These are phyloP conservation scores for Morus bassanus DNA, from an alignment of 2,797 vertebrate genomes.

Conservation along the genomic window DNA sequence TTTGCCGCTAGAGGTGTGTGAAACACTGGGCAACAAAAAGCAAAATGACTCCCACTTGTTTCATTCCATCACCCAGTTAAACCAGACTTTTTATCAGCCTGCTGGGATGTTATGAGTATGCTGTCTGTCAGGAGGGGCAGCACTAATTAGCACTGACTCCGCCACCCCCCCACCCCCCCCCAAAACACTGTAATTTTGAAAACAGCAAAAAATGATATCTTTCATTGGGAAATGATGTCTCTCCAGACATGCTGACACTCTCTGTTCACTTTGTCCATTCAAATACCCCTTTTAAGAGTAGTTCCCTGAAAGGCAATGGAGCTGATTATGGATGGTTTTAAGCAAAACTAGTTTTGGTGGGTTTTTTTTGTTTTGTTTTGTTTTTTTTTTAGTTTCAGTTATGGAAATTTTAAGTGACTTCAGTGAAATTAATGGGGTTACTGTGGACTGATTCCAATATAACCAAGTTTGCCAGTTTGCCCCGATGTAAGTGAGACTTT, in stretches of 20 bases:
- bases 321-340: background rate
- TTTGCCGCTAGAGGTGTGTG: conserved; percentile 62
- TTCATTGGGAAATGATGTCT: background rate
- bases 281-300: background rate
- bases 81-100: background rate
- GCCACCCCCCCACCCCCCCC: background rate
- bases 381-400: background rate
- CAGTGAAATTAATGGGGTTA: background rate
- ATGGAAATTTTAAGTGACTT: background rate
- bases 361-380: background rate
- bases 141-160: background rate
- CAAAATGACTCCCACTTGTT: conserved; percentile 2
- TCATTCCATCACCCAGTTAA: conserved; percentile 25
- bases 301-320: background rate
- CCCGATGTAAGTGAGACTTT: background rate
- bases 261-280: background rate
- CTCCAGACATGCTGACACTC: background rate
- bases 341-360: background rate
- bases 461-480: background rate
- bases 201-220: background rate
- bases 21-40: conserved; percentile 56
- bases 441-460: background rate
- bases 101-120: background rate
- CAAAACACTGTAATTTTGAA: background rate
- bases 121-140: background rate